Percentiles rank a stretch among this genome's conserved stretches.
These are phyloP conservation scores for Tenthredo notha DNA, from an alignment of 2,888 invertebrate genomes.

Conservation along the genomic window DNA sequence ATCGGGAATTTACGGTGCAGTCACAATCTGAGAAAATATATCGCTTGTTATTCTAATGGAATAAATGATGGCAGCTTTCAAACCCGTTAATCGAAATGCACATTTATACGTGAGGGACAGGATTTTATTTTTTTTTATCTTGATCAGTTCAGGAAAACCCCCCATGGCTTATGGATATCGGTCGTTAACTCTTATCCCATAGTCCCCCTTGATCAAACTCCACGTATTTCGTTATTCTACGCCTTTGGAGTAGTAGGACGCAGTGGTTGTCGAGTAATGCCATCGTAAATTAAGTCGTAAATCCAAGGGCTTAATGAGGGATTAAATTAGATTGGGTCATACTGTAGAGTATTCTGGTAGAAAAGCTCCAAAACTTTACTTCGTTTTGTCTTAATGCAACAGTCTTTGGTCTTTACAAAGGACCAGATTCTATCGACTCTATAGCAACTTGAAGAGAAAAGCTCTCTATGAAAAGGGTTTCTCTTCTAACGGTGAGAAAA, in stretches of 20 bases:
- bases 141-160: background rate
- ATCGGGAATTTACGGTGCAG: no score
- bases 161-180: background rate
- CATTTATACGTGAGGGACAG: no score
- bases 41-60: no score
- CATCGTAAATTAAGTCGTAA: conserved; percentile 7
- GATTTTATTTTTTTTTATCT: background rate
- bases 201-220: background rate
- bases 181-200: background rate
- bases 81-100: no score
- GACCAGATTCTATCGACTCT: background rate
- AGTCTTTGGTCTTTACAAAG: background rate
- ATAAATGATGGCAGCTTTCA: no score
- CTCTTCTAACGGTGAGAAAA: background rate
- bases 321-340: conserved; percentile 6
- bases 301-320: conserved; percentile 5
- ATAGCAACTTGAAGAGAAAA: no score
- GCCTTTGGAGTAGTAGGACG: background rate
- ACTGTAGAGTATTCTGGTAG: background rate
- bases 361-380: background rate
- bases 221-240: background rate
- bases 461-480: no score
- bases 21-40: no score
- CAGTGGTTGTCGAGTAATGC: conserved; percentile 8
- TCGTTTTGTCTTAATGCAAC: background rate